Conservation (phyloP, 2,113 vertebrate genomes). For the Opisthocomus hoazin region DNA sequence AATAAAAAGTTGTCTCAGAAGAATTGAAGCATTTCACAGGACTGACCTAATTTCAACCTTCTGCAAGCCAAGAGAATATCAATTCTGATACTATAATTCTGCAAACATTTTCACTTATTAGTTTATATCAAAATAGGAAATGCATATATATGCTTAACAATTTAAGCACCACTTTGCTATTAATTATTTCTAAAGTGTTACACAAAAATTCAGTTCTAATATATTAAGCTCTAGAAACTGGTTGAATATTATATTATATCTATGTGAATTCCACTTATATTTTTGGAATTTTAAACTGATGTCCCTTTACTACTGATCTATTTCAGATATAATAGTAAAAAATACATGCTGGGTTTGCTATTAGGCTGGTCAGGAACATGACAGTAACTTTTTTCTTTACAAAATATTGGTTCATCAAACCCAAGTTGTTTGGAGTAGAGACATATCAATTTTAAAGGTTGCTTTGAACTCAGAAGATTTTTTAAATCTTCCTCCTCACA, state of each 20-base stretch:
- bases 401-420: background rate
- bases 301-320: background rate
- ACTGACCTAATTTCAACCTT: background rate
- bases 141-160: accelerated
- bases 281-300: background rate
- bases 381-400: background rate
- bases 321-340: background rate
- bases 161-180: background rate
- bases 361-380: background rate
- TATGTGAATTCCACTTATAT: background rate
- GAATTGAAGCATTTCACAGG: background rate
- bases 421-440: background rate
- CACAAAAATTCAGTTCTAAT: background rate
- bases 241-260: background rate
- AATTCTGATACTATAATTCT: background rate
- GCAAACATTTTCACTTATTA: background rate
- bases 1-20: background rate
- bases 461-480: background rate
- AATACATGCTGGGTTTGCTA: background rate
- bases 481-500: background rate
- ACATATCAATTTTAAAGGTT: background rate
- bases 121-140: background rate
- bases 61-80: background rate
- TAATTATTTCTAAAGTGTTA: background rate
- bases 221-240: background rate